Evolutionary conservation across 2,888 invertebrate species (phyloP).

Genomic region (Pecten maximus): DNA sequence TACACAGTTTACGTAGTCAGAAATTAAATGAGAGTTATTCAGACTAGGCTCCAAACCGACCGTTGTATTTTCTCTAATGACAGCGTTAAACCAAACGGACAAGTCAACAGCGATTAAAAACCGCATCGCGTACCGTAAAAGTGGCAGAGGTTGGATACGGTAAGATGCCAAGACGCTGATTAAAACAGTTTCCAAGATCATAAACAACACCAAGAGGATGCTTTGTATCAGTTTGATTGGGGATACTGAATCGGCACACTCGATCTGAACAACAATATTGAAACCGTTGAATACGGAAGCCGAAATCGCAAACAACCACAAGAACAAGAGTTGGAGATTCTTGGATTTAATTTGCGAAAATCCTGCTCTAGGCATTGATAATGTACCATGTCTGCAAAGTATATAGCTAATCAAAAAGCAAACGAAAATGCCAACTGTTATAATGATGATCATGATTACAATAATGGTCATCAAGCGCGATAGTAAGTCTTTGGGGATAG

Average conservation of each 20-base stretch:
- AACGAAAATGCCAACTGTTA: not conserved
- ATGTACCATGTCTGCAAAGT: not conserved
- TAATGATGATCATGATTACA: not conserved
- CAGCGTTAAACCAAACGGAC: not conserved
- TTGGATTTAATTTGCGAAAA: not conserved
- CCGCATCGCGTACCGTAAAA: not conserved
- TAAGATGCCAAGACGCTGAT: not conserved
- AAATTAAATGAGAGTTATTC: not conserved
- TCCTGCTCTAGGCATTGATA: not conserved
- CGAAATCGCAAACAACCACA: not conserved
- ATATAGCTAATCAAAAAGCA: not conserved
- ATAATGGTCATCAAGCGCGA: not conserved
- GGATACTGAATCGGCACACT: not conserved
- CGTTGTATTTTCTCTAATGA: not conserved
- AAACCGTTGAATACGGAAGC: not conserved
- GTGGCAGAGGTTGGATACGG: not conserved
- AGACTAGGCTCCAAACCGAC: not conserved
- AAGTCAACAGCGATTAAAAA: not conserved
- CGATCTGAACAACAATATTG: not conserved
- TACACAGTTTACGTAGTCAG: not conserved
- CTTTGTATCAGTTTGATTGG: not conserved
- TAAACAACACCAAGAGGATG: not conserved
- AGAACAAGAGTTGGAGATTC: not conserved
- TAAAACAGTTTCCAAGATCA: not conserved
- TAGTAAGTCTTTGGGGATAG: not conserved